Evolutionary conservation across 2,113 vertebrate species (phyloP), one percentile per base, ranked within the genome.

Genomic region (Scolopax mira): DNA sequence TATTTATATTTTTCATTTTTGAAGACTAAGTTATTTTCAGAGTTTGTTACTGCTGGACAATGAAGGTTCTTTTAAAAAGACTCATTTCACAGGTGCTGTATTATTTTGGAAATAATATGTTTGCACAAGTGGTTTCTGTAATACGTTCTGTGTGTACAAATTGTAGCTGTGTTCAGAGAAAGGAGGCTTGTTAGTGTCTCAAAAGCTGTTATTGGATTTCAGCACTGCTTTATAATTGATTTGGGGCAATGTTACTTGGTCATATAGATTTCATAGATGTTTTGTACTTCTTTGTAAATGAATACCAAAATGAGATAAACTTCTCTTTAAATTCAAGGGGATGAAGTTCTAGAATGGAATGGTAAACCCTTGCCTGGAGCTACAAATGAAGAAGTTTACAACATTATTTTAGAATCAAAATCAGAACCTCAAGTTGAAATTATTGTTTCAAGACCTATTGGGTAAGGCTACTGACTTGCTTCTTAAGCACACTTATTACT

Each of bases 301-400:
- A 88, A 84, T 89, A 85, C 78, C 70, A 67, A 96, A 92, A 75
- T 97, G 89, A 97, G 62, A 96, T 94, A 94, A 97, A 80, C 73
- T 97, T 98, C 60, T 98, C 91, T 98, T 98, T 98, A 96, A 97
- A 97, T 98, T 98, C 79, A 97, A 99, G 99, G 99, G 94, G 99
- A 99, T 92, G 99, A 99, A 98, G 99, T 99, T 95, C 97, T 99
- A 97, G 99, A 99, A 97, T 99, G 99, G 99, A 99, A 99, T 89
- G 98, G 99, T 83, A 99, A 99, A 98, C 98, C 99, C 37, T 98
- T 99, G 97, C 99, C 99, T 46, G 99, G 99, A 97, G 99, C 99
- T 97, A 99, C 99, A 97, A 99, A 99, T 98, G 99, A 99, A 98
- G 99, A 99, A 98, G 99, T 99, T 97, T 99, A 99, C 99, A 99